Evolutionary conservation across 2,888 invertebrate genomes (phyloP), one percentile per base, ranked within the genome.

Genomic region (Fragum sueziense): DNA sequence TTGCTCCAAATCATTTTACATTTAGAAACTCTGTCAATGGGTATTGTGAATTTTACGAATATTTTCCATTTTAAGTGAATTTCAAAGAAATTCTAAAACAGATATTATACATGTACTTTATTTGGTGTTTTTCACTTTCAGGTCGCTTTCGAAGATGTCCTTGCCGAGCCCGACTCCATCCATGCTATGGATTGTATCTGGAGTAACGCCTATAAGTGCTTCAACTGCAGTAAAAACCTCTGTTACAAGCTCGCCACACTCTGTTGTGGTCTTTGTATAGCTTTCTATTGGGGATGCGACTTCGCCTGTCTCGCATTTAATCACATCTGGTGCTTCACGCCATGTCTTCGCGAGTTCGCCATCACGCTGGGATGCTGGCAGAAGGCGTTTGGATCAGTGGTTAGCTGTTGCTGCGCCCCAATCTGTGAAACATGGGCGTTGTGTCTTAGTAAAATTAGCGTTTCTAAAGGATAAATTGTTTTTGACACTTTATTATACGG

Each of bases 171-270:
- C 4, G 88, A 88, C 25, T 83, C 84, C 20, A 82, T 79, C 7
- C 84, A 86, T 54, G 85, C 87, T 25, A 71, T 96, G 0, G 95
- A 96, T 89, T 96, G 96, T 92, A 95, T 95, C 65, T 96, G 96
- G 96, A 93, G 95, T 17, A 93, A 95, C 68, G 95, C 95, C 88
- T 94, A 94, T 87, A 79, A 69, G 54, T 87, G 96, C 91, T 96
- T 96, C 93, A 94, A 94, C 52, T 93, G 95, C 86, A 95, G 96
- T 29, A 94, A 95, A 85, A 95, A 95, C 91, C 95, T 95, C 92
- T 96, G 96, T 92, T 96, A 96, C 94, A 95, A 95, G n/a, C 91
- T 95, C 68, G 94, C 96, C 57, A 95, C 96, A 0, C 95, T 96
- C 65, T 87, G 96, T 27, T 94, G 95, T 11, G 96, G 96, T 0